A percentile compares a stretch with the other conserved stretches of the same genome.
Conservation (phyloP, 2,888 invertebrate genomes). For the Xestia c-nigrum region DNA sequence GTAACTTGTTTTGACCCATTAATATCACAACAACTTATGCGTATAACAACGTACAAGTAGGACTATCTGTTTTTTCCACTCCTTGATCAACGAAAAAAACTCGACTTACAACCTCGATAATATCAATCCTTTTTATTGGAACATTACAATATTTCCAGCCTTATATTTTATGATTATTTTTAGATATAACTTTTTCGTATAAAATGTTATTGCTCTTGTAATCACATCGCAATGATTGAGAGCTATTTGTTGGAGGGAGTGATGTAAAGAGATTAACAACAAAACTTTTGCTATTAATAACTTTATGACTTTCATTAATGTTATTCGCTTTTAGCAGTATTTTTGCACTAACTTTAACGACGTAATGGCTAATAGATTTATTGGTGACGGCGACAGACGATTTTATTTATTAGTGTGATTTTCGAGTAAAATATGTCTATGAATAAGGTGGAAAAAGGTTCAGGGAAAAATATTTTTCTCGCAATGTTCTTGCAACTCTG, state of each 20-base stretch:
- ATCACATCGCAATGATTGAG: constrained; percentile 59
- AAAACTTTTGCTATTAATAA: constrained; percentile 64
- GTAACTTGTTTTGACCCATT: constrained; percentile 52
- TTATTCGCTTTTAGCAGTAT: constrained; percentile 60
- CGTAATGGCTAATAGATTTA: constrained; percentile 63
- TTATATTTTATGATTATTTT: constrained; percentile 59
- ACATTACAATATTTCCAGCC: constrained; percentile 59
- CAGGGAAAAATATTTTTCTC: constrained; percentile 53
- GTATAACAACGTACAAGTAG: constrained; percentile 23
- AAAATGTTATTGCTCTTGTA: constrained; percentile 63
- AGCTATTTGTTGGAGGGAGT: constrained; percentile 50
- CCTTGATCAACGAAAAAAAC: constrained; percentile 49
- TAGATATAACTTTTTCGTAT: constrained; percentile 61
- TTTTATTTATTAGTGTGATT: constrained; percentile 56
- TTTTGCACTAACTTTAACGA: constrained; percentile 57
- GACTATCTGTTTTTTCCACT: constrained; percentile 41
- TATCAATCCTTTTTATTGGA: constrained; percentile 51
- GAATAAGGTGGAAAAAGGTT: constrained; percentile 39
- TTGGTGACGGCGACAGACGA: constrained; percentile 47
- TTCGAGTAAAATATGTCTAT: constrained; percentile 60
- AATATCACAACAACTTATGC: constrained; percentile 42
- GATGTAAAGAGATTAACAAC: constrained; percentile 60
- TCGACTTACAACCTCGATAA: constrained; percentile 37
- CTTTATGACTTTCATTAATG: constrained; percentile 60
- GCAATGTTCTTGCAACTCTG: constrained; percentile 31